Evolutionary conservation across 2,797 vertebrate genomes (phyloP).

Genomic region (Crypturellus tataupa): DNA sequence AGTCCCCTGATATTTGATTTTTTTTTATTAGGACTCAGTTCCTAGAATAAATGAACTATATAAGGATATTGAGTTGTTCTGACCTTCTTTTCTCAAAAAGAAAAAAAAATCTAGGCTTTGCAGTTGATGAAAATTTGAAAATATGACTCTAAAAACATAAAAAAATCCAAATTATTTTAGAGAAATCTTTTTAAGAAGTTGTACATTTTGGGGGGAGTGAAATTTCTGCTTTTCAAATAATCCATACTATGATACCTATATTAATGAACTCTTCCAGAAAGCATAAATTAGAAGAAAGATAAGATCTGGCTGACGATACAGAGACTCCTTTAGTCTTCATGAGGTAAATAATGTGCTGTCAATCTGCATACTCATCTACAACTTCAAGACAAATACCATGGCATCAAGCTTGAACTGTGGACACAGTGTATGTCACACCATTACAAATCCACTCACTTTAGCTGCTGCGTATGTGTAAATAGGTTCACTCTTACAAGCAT

Average conservation of each 20-base stretch:
- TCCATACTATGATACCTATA: not conserved
- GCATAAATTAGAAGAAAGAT: not conserved
- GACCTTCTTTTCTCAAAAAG: not conserved
- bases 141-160: not conserved
- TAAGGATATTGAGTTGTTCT: not conserved
- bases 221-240: not conserved
- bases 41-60: not conserved
- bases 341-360: not conserved
- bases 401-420: not conserved
- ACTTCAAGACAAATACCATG: not conserved
- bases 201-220: not conserved
- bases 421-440: not conserved
- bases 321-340: not conserved
- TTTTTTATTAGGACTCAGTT: not conserved
- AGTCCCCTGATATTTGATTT: not conserved
- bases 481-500: not conserved
- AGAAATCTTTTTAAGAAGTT: not conserved
- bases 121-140: not conserved
- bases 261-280: not conserved
- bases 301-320: not conserved
- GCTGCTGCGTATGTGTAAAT: not conserved
- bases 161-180: not conserved
- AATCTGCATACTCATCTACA: not conserved
- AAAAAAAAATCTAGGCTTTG: not conserved
- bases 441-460: not conserved